Evolutionary conservation across 2,113 vertebrate species (phyloP).

Genomic region (Percina caprodes): DNA sequence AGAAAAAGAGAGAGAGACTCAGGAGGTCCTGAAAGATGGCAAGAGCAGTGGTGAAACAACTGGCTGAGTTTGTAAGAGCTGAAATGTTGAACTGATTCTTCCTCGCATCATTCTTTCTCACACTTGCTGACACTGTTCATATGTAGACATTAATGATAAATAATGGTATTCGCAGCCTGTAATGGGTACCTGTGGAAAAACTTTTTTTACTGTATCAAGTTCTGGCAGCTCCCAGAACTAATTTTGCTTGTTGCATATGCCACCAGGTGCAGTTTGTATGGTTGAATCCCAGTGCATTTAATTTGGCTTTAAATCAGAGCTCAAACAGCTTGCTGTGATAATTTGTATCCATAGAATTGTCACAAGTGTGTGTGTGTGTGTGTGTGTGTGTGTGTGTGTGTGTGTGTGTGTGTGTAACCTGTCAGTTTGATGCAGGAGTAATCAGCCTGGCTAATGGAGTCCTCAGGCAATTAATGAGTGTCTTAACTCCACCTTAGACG

Average conservation of each 20-base stretch:
- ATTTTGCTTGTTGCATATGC: slow-evolving; percentile 25
- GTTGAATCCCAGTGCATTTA: slow-evolving; percentile 36
- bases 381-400: background rate
- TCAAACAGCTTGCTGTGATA: slow-evolving; percentile 29
- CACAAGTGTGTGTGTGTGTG: slow-evolving; percentile 8
- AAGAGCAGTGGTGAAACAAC: slow-evolving; percentile 8
- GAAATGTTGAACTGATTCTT: slow-evolving; percentile 6
- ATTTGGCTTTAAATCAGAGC: slow-evolving; percentile 47
- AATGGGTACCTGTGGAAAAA: slow-evolving; percentile 6
- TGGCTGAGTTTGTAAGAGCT: background rate
- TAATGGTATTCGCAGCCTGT: slow-evolving; percentile 22
- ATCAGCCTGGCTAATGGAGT: slow-evolving; percentile 82
- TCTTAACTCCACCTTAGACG: slow-evolving; percentile 74
- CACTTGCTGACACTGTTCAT: slow-evolving; percentile 1
- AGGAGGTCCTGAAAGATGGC: background rate
- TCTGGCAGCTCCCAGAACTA: slow-evolving; percentile 40
- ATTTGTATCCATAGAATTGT: slow-evolving; percentile 35
- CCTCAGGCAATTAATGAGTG: slow-evolving; percentile 80
- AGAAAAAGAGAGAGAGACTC: background rate
- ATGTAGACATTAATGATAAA: slow-evolving; percentile 26
- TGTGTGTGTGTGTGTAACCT: slow-evolving; percentile 15
- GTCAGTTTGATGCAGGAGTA: slow-evolving; percentile 84
- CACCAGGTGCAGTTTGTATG: slow-evolving; percentile 37
- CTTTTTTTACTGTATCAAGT: slow-evolving; percentile 27
- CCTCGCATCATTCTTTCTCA: slow-evolving; percentile 11